These are phyloP conservation scores for Ovis aries DNA, from an alignment of 2,113 vertebrate genomes.

Conservation along the genomic window DNA sequence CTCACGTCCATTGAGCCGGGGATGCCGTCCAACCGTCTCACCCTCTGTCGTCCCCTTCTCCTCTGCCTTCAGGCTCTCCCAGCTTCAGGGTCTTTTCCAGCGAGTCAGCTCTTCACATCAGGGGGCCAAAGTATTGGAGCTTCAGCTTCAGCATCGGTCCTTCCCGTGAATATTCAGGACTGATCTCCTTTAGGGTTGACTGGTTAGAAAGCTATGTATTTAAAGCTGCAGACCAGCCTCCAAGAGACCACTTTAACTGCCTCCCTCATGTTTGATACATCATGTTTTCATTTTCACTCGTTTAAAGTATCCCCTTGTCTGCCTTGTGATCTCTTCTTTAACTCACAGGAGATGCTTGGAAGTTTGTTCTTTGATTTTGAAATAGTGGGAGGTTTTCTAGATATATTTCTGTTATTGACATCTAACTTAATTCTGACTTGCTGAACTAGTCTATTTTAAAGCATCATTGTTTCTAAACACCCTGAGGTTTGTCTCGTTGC, in stretches of 20 bases:
- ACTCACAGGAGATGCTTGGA: too few species aligned
- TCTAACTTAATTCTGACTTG: not conserved
- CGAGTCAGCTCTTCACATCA: not conserved
- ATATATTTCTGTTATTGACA: not conserved
- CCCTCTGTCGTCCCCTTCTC: not conserved
- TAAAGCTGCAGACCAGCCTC: not conserved
- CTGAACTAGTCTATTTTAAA: not conserved
- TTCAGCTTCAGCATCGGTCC: not conserved
- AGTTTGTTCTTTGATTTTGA: not conserved
- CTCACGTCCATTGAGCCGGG: not conserved
- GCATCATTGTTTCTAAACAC: not conserved
- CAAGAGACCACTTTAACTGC: not conserved
- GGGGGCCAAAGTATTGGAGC: not conserved
- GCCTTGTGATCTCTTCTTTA: not conserved
- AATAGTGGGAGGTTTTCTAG: not conserved
- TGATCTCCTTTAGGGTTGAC: not conserved
- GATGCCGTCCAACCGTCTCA: not conserved
- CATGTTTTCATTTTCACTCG: not conserved
- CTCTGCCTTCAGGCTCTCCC: not conserved
- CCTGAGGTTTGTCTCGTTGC: not conserved
- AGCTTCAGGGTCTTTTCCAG: not conserved
- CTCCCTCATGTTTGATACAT: accelerated
- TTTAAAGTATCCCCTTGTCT: not conserved
- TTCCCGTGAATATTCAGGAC: not conserved
- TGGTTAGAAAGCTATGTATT: not conserved